Evolutionary conservation across 2,113 vertebrate species (phyloP).

Genomic region (Istiophorus platypterus): DNA sequence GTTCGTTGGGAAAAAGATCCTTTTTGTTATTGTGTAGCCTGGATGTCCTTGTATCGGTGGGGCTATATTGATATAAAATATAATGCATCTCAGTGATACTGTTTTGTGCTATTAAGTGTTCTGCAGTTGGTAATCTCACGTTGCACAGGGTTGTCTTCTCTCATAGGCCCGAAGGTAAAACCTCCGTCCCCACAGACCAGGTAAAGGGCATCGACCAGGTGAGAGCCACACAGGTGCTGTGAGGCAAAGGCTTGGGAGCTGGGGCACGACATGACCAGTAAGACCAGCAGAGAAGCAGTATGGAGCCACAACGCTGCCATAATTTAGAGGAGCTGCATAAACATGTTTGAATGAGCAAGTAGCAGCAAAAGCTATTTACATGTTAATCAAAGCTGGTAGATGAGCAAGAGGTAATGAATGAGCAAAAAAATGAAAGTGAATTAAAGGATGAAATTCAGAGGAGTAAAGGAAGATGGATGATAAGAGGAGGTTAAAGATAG

Average conservation of each 20-base stretch:
- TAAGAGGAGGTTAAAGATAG: neutral
- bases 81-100: too few species aligned
- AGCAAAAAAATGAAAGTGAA: neutral
- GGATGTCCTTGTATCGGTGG: neutral
- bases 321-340: conserved; percentile 47
- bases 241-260: conserved; percentile 60
- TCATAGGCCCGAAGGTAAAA: conserved; percentile 87
- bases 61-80: neutral
- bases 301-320: conserved; percentile 89
- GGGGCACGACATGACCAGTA: conserved; percentile 79
- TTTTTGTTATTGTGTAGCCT: neutral
- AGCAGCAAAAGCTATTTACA: neutral
- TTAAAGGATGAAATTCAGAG: neutral
- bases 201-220: conserved; percentile 91
- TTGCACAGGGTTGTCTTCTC: conserved; percentile 76
- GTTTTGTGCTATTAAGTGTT: neutral
- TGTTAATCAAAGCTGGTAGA: neutral
- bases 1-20: neutral
- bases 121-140: conserved; percentile 77
- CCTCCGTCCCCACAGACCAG: conserved; percentile 88
- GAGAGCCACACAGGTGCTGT: conserved; percentile 89
- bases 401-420: neutral
- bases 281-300: conserved; percentile 82
- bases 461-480: neutral
- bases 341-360: neutral